Percentiles rank a stretch among this genome's conserved stretches.
Evolutionary conservation across 1,140 invertebrate genomes (phyloP).

Genomic region (Lamellibrachia luymesi): DNA sequence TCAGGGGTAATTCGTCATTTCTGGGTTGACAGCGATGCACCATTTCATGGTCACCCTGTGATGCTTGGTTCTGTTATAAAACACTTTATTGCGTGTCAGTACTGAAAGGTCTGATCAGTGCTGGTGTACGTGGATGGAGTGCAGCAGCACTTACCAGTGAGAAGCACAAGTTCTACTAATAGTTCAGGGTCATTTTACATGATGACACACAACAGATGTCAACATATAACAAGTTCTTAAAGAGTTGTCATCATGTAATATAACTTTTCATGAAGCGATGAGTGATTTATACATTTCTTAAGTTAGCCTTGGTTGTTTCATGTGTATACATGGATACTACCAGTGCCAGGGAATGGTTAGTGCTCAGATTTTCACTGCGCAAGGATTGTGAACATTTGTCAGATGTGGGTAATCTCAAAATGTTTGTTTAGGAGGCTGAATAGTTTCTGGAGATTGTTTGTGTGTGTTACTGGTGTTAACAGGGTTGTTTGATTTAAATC

Average conservation of each 20-base stretch:
- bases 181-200: neutral
- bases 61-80: neutral
- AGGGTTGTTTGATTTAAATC: too few species aligned
- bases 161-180: neutral
- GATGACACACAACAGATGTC: neutral
- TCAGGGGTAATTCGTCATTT: neutral
- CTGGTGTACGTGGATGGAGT: neutral
- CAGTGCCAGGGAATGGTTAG: too few species aligned
- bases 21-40: neutral
- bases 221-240: neutral
- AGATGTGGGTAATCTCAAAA: neutral
- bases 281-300: too few species aligned
- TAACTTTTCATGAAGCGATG: neutral
- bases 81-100: neutral
- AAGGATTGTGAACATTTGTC: too few species aligned
- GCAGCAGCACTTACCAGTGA: neutral
- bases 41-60: neutral
- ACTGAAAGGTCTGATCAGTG: neutral
- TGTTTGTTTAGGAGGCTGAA: slow-evolving; percentile 14
- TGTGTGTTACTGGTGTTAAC: too few species aligned
- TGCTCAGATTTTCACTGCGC: too few species aligned
- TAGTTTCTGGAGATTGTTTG: too few species aligned
- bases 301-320: too few species aligned
- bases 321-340: too few species aligned
- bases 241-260: neutral